Conservation (phyloP, 2,113 vertebrate genomes). For the Carettochelys insculpta region DNA sequence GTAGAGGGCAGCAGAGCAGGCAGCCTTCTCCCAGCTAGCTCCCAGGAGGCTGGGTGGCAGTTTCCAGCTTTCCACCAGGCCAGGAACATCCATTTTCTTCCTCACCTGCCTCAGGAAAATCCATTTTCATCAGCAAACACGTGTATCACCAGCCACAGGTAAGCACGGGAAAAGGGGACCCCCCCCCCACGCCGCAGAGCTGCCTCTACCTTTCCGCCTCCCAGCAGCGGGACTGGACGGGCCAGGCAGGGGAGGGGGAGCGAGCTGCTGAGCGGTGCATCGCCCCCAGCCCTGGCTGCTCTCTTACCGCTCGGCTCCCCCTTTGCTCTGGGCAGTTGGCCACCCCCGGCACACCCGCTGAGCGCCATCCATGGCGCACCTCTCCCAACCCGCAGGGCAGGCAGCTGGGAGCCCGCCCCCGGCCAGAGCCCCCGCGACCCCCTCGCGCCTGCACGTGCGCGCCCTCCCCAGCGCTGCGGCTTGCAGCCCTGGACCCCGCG, state of each 20-base stretch:
- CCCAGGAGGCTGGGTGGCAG: not conserved
- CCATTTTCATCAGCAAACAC: too few species aligned
- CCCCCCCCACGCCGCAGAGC: too few species aligned
- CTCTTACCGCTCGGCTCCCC: not conserved
- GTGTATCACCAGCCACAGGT: not conserved
- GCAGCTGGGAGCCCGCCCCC: too few species aligned
- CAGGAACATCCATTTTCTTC: not conserved
- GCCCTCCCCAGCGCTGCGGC: not conserved
- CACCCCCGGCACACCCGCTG: not conserved
- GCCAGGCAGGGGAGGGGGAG: not conserved
- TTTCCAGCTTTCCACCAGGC: not conserved
- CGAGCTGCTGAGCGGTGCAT: not conserved
- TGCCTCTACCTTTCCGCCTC: not conserved
- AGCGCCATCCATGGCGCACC: too few species aligned
- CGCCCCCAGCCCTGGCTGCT: not conserved
- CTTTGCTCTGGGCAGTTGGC: not conserved
- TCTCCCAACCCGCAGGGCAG: too few species aligned
- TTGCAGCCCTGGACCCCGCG: fast-evolving
- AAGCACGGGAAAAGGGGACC: not conserved
- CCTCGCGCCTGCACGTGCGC: not conserved
- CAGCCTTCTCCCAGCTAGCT: not conserved
- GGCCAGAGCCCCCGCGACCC: too few species aligned
- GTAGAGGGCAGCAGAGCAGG: not conserved
- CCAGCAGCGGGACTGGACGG: not conserved
- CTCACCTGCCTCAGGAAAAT: not conserved